A percentile compares a stretch with the other conserved stretches of the same genome.
Conservation (phyloP, 1,140 invertebrate genomes). For the Vanessa atalanta region DNA sequence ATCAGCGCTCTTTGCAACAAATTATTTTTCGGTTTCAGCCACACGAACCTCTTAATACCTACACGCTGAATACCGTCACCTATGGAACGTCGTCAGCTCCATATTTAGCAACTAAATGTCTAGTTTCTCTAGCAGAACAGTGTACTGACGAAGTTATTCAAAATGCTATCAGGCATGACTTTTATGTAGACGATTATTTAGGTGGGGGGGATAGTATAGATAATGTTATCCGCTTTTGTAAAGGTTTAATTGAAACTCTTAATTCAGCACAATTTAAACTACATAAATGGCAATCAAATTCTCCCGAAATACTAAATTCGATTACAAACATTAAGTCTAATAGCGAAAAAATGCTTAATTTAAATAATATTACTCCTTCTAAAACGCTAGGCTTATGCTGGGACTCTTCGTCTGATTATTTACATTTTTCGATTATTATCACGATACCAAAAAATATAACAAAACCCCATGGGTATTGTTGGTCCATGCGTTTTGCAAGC, state of each 20-base stretch:
- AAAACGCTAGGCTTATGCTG: constrained; percentile 47
- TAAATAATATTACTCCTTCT: constrained; percentile 7
- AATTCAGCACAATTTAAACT: background rate
- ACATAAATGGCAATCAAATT: constrained; percentile 4
- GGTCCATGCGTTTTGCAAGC: constrained; percentile 3
- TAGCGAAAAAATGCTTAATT: background rate
- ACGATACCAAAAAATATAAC: constrained; percentile 26
- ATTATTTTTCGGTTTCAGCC: constrained; percentile 12
- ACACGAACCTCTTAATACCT: background rate
- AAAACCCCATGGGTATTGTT: constrained; percentile 30
- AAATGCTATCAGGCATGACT: background rate
- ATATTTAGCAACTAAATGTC: background rate
- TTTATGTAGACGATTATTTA: constrained; percentile 17
- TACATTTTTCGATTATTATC: constrained; percentile 37
- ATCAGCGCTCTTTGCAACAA: constrained; percentile 9
- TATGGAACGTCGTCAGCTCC: constrained; percentile 15
- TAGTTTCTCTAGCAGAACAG: background rate
- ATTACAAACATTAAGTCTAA: background rate
- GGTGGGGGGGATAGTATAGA: background rate
- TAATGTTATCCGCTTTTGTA: background rate
- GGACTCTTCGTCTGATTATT: constrained; percentile 39
- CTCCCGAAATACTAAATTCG: background rate
- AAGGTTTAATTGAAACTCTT: background rate
- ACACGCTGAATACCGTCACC: constrained; percentile 4
- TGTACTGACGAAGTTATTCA: background rate